A percentile compares a stretch with the other conserved stretches of the same genome.
Conservation (phyloP, 2,113 vertebrate genomes). For the Embiotoca jacksoni region DNA sequence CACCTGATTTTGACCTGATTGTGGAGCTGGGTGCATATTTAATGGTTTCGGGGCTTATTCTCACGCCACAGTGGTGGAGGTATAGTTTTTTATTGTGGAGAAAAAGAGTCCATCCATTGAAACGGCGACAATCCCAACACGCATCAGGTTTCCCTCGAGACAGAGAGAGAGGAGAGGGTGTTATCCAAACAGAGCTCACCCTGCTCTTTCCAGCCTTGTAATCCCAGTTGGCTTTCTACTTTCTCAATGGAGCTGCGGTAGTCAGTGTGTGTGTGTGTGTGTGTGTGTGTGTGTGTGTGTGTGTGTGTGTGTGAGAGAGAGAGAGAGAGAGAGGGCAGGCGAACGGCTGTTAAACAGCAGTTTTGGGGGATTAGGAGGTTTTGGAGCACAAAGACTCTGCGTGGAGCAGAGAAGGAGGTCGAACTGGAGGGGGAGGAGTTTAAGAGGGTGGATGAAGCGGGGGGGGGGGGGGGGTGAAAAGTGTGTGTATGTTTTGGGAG, state of each 20-base stretch:
- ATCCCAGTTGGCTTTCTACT: slow-evolving; percentile 75
- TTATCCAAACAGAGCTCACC: slow-evolving; percentile 79
- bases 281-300: slow-evolving; percentile 15
- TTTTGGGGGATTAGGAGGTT: slow-evolving; percentile 84
- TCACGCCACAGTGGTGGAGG: no score
- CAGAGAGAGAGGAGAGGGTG: slow-evolving; percentile 50
- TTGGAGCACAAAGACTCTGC: slow-evolving; percentile 80
- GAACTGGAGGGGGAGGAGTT: slow-evolving; percentile 65
- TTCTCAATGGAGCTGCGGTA: slow-evolving; percentile 67
- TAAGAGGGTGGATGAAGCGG: slow-evolving; percentile 38
- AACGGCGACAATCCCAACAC: slow-evolving; percentile 15
- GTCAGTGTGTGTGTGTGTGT: slow-evolving; percentile 10
- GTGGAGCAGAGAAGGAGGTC: slow-evolving; percentile 67
- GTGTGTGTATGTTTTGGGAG: not conserved
- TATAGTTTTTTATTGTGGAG: no score
- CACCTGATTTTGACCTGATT: no score
- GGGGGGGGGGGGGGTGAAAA: slow-evolving; percentile 23
- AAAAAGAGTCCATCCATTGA: slow-evolving; percentile 38
- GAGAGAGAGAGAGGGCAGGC: slow-evolving; percentile 62
- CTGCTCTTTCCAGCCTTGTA: slow-evolving; percentile 73
- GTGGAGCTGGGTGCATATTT: no score
- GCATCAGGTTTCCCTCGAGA: slow-evolving; percentile 42
- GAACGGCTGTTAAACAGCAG: slow-evolving; percentile 83
- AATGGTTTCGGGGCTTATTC: no score
- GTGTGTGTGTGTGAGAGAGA: slow-evolving; percentile 7